Evolutionary conservation across 64 coral and sea anemone genomes (phyloP), one percentile per base, ranked within the genome.

Genomic region (Cladopsammia gracilis): DNA sequence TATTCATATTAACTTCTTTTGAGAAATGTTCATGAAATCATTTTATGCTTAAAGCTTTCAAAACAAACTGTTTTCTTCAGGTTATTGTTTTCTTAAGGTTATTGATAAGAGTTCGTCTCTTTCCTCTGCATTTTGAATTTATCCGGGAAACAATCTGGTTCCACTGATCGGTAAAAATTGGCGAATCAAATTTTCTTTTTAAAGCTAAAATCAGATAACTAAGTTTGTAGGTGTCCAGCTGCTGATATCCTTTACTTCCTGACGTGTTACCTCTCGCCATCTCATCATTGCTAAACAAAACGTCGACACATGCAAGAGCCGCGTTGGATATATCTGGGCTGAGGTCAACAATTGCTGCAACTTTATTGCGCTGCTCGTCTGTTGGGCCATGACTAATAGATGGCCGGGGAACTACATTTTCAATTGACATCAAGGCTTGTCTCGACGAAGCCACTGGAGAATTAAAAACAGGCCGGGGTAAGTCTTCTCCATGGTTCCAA

Each of bases 231-330:
- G n/a, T n/a, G n/a, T n/a, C n/a, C n/a, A 71, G 25, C 69, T 71
- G 25, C 25, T 71, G 22, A 56, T 26, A 71, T 14, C 69, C 3
- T 43, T 71, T 46, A 10, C 7, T 26, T 71, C 26, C 69, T 14
- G 69, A 71, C 26, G 11, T 71, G 15, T 71, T 71, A 20, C 73
- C 12, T 46, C 15, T 88, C 75, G 86, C 86, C 70, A 78, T 78
- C 76, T 78, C 76, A 11, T 58, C 76, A n/a, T 58, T 51, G 16
- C 5, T 78, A 23, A 78, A 78, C 20, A 58, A 51, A 58, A 78
- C 52, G 20, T 78, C 76, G 9, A 78, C 51, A 78, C 49, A 78
- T 7, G 49, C 51, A 78, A 78, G 76, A 20, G 76, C 76, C 4
- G 51, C 52, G 25, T 50, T 78, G 18, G 52, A 58, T 52, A 78